Evolutionary conservation across 1,140 invertebrate species (phyloP), one percentile per base, ranked within the genome.

Genomic region (Calycopis cecrops): DNA sequence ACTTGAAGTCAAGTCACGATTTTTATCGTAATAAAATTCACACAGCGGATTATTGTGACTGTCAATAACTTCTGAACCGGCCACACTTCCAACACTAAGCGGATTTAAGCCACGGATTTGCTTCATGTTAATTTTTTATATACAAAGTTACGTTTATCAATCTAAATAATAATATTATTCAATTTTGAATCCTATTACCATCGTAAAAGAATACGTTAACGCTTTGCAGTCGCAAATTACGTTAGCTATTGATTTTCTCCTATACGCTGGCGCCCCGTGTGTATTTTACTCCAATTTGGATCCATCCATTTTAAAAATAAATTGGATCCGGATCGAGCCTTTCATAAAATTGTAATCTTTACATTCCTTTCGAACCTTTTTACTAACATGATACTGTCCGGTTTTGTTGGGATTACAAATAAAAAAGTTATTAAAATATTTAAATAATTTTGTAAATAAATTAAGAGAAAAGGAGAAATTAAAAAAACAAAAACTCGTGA

Each of bases 271-370:
- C 53, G 61, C 35, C 51, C 54, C 48, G 57, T 56, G 58, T 63
- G 59, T 66, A 61, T 65, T 60, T 62, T 62, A 55, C 49, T 62
- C 51, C 55, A 65, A 65, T 60, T 63, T 63, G 61, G 52, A 56
- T 58, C 55, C 51, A 57, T 63, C 53, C 57, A 63, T 63, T 65
- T 65, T 60, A 60, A 65, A 62, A 68, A 60, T 60, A 65, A 68
- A 68, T 68, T 65, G 58, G 58, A 62, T 65, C 48, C 52, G 56
- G 55, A 60, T 61, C 49, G 54, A 50, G 49, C 51, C 56, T 60
- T 63, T 67, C 63, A 64, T 63, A 57, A 67, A 64, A 60, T 55
- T 62, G 62, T 67, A 61, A 60, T 57, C 57, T 63, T 63, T 56
- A 57, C 44, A 59, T 51, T 65, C 35, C 40, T 55, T 57, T 52